A percentile compares a stretch with the other conserved stretches of the same genome.
Evolutionary conservation across 2,888 invertebrate species (phyloP).

Genomic region (Lepidochrysops patricia): DNA sequence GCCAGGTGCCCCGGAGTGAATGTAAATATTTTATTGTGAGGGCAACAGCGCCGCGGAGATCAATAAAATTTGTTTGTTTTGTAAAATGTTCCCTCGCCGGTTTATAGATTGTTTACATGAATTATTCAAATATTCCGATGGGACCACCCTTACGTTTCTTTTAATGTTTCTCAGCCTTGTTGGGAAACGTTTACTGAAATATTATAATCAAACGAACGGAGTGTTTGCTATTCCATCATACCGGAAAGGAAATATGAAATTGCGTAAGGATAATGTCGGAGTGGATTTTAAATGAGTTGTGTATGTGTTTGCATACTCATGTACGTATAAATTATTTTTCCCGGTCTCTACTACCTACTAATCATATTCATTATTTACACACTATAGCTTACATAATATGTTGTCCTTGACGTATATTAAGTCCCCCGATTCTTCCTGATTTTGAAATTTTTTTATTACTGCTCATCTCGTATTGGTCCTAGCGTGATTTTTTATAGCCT

Average conservation of each 20-base stretch:
- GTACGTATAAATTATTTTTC: neutral
- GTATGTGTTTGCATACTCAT: neutral
- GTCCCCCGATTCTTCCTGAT: no score
- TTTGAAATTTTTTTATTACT: no score
- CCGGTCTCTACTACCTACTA: no score
- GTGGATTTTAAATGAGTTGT: neutral
- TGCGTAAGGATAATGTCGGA: neutral
- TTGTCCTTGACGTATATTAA: no score
- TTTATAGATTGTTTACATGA: slow-evolving; percentile 71
- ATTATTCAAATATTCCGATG: slow-evolving; percentile 65
- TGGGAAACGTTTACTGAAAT: slow-evolving; percentile 1
- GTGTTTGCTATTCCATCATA: neutral
- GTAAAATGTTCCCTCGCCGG: slow-evolving; percentile 68
- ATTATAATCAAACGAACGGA: slow-evolving; percentile 8
- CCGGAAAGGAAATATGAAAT: neutral
- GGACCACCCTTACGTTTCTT: slow-evolving; percentile 58
- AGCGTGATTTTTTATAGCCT: no score
- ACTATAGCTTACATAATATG: no score
- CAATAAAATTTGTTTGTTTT: slow-evolving; percentile 74
- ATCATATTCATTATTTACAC: no score
- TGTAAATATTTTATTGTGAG: slow-evolving; percentile 72
- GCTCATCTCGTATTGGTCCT: no score
- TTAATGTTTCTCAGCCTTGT: slow-evolving; percentile 45
- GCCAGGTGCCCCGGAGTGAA: slow-evolving; percentile 67
- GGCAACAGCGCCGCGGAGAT: slow-evolving; percentile 70